Evolutionary conservation across 2,113 vertebrate genomes (phyloP), one percentile per base, ranked within the genome.

Genomic region (Eretmochelys imbricata): DNA sequence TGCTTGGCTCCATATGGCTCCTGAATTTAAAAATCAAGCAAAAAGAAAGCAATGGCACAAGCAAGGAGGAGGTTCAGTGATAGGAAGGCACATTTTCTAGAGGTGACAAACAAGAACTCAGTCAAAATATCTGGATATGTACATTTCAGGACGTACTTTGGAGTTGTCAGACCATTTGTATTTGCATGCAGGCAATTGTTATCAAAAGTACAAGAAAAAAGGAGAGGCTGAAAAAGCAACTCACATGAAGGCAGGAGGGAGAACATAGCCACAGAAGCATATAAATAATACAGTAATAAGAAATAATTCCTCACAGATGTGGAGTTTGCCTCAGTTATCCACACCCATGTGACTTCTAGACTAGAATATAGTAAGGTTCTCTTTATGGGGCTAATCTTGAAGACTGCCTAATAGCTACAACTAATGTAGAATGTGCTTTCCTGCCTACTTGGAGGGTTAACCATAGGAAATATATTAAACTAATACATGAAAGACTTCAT

Each of bases 51-150:
- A n/a, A 84, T 72, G 10, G 35, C 16, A 69, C 35, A 69, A 69
- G 3, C 4, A 2, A 54, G 38, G 76, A 4, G 88, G 55, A 38
- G 3, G 48, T 85, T 17, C 27, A 62, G 49, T 3, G 1, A 22
- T n/a, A 91, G 14, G 3, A n/a, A 53, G 22, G 10, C 38, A 84
- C 6, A 59, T 1, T 42, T 11, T 62, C 1, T 55, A 9, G 8
- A 5, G 75, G n/a, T 29, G 9, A n/a, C 14, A 5, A 20, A 6
- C 49, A 89, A 25, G 19, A 94, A 29, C 20, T 72, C 25, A 0
- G 62, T 59, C 55, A 88, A 94, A 96, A 84, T n/a, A 93, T 25
- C 55, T 89, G 53, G 5, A 8, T 92, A 24, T 49, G 90, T 22
- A 13, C 2, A 38, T 22, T 82, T 46, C 72, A 92, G 38, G 10